Evolutionary conservation across 2,888 invertebrate genomes (phyloP).

Genomic region (Megastigmus dorsalis): DNA sequence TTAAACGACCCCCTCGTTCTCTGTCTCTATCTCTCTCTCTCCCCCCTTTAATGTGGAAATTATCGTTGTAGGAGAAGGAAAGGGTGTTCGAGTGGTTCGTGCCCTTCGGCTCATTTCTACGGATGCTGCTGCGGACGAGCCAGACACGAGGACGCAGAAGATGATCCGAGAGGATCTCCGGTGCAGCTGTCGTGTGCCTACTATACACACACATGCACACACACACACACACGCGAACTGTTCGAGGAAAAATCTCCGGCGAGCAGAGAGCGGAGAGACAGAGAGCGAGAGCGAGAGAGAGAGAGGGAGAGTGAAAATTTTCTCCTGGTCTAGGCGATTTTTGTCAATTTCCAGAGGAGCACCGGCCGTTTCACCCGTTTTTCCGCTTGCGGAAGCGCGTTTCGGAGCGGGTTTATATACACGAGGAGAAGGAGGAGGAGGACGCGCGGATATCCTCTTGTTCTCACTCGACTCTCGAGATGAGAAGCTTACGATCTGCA

Average conservation of each 20-base stretch:
- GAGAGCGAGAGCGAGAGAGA: no score
- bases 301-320: constrained; percentile 53
- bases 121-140: constrained; percentile 31
- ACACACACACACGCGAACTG: no score
- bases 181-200: constrained; percentile 56
- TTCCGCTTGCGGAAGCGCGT: no score
- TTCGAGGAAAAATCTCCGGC: no score
- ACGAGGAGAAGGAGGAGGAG: neutral
- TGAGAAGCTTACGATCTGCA: neutral
- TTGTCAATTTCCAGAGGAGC: constrained; percentile 14
- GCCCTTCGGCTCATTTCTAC: constrained; percentile 55
- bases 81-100: constrained; percentile 49
- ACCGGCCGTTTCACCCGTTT: no score
- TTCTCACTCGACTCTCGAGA: neutral
- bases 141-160: neutral
- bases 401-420: no score
- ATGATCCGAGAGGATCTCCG: constrained; percentile 38
- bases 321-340: neutral
- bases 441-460: no score
- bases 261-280: no score
- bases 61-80: constrained; percentile 32
- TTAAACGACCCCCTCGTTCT: no score
- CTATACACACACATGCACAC: no score
- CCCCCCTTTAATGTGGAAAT: constrained; percentile 29
- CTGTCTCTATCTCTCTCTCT: neutral